Evolutionary conservation across 2,888 invertebrate species (phyloP), one percentile per base, ranked within the genome.

Genomic region (Cosmopolites sordidus): DNA sequence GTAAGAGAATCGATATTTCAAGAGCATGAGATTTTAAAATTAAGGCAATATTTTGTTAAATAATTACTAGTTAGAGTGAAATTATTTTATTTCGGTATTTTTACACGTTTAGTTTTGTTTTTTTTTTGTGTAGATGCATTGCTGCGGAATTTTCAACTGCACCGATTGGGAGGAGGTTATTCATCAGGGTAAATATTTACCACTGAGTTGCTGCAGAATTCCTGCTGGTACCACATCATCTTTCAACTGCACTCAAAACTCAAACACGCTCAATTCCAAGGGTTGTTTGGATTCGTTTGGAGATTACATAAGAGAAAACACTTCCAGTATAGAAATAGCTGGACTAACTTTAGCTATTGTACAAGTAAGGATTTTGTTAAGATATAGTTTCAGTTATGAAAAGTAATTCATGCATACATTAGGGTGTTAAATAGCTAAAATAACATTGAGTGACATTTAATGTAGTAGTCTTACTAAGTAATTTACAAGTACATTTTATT

Each of bases 271-370:
- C 6, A 78, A 81, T 69, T 58, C 67, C 2, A 70, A 75, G 0
- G 89, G 90, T 27, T 92, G 91, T 67, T 76, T 86, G 56, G 59
- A 71, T 0, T 77, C 78, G 48, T 77, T 93, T 27, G 78, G 85
- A 44, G 67, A 70, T 0, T 80, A 82, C 66, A 77, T 92, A 57
- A 80, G 85, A 65, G 77, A 80, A 11, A 87, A 90, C 62, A 84
- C 87, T 1, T 70, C 84, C 39, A 77, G 86, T 53, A 79, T 95
- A 50, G 91, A 89, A 27, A 86, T 86, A 3, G 86, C 89, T 14
- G 92, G 88, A 2, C 78, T 92, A 45, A 87, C 86, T 12, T 83
- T 95, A 42, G 92, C 92, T 51, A 76, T 88, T 58, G 79, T 94
- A 58, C 93, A 95, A 86, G 92, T 93, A 74, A 65, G 48, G n/a